These are phyloP conservation scores for Manis pentadactyla DNA, from an alignment of 2,797 vertebrate genomes.

Conservation along the genomic window DNA sequence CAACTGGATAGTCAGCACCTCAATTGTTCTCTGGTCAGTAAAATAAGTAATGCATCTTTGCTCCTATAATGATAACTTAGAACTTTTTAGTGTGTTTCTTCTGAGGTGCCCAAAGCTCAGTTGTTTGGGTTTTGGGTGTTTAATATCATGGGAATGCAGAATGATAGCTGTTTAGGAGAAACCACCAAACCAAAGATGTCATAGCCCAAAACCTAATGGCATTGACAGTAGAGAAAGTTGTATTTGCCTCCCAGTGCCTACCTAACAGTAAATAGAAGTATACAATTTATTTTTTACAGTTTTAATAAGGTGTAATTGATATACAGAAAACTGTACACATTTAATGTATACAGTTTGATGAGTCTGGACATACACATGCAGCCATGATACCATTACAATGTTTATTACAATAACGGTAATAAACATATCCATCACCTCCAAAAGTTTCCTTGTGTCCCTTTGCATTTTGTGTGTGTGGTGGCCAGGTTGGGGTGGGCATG, in stretches of 20 bases:
- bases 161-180: conserved; percentile 16
- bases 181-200: not conserved
- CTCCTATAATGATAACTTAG: conserved; percentile 29
- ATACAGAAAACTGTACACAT: not conserved
- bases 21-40: not conserved
- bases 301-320: not conserved
- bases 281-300: not conserved
- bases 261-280: not conserved
- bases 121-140: conserved; percentile 1
- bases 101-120: not conserved
- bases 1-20: not conserved
- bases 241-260: not conserved
- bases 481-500: too few species aligned
- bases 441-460: not conserved
- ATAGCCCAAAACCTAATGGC: not conserved
- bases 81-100: conserved; percentile 31
- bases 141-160: not conserved
- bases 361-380: not conserved
- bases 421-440: not conserved
- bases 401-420: not conserved
- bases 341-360: not conserved
- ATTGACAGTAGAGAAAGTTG: not conserved
- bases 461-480: not conserved
- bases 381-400: not conserved
- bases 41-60: conserved; percentile 32